Percentiles rank a stretch among this genome's conserved stretches.
phyloP scores from a whole-genome alignment of 1,140 invertebrate genomes.

The Aleiodes sp. region DNA sequence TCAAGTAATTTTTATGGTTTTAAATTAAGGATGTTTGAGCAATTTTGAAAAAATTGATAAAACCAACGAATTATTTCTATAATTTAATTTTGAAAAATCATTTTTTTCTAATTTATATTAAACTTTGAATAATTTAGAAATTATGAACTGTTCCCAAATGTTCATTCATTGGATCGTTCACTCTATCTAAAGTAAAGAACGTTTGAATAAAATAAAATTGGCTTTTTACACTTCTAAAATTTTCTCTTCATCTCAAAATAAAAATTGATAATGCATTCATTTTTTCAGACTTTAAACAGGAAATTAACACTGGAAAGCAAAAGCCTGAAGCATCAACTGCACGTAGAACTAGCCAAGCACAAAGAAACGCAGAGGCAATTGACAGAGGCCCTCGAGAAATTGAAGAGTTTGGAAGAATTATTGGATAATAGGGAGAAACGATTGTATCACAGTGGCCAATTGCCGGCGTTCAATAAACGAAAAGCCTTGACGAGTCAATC shows the following conservation, averaged over 20 bases:
- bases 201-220: too few species aligned
- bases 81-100: not conserved
- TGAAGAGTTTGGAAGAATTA: constrained; percentile 68
- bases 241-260: too few species aligned
- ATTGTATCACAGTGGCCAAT: constrained; percentile 53
- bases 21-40: too few species aligned
- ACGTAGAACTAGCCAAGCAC: constrained; percentile 73
- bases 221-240: too few species aligned
- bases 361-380: constrained; percentile 76
- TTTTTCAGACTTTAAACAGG: constrained; percentile 68
- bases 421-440: constrained; percentile 57
- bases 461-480: constrained; percentile 46
- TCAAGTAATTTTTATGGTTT: constrained; percentile 58
- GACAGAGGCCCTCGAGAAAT: constrained; percentile 70
- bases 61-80: not conserved
- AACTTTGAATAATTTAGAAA: not conserved
- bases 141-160: too few species aligned
- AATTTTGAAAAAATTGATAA: constrained; percentile 7
- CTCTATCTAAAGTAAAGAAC: too few species aligned
- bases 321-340: constrained; percentile 76
- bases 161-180: too few species aligned
- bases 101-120: not conserved
- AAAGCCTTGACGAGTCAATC: constrained; percentile 50
- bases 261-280: not conserved
- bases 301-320: constrained; percentile 76